phyloP scores from a whole-genome alignment of 2,113 vertebrate species.

The Hippocampus zosterae region DNA sequence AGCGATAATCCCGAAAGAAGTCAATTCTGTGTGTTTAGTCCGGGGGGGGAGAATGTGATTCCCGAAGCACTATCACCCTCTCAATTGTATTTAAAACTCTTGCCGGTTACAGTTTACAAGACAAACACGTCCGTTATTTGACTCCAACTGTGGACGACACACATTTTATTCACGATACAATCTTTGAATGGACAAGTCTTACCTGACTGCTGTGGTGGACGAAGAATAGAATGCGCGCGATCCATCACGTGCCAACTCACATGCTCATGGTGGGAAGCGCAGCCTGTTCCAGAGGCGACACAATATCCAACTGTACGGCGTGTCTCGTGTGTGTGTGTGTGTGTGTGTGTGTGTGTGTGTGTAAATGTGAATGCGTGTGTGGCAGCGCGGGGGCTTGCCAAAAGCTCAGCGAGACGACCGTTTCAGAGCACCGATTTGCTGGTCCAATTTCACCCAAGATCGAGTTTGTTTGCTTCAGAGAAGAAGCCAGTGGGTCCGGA shows the following conservation, averaged over 20 bases:
- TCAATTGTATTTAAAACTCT: neutral
- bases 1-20: neutral
- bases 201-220: neutral
- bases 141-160: neutral
- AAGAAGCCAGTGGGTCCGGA: no score
- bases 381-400: no score
- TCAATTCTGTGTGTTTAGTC: neutral
- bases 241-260: slow-evolving; percentile 13
- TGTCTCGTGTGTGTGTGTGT: neutral
- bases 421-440: no score
- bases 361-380: neutral
- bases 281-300: slow-evolving; percentile 2
- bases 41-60: neutral
- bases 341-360: neutral
- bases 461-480: no score
- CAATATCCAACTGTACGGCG: neutral
- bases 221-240: neutral
- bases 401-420: no score
- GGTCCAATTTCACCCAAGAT: no score
- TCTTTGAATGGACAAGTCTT: neutral
- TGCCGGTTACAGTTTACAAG: neutral
- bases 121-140: neutral
- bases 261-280: neutral
- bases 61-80: neutral
- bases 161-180: neutral